Evolutionary conservation across 2,888 invertebrate species (phyloP).

Genomic region (Euspilapteryx auroguttella): DNA sequence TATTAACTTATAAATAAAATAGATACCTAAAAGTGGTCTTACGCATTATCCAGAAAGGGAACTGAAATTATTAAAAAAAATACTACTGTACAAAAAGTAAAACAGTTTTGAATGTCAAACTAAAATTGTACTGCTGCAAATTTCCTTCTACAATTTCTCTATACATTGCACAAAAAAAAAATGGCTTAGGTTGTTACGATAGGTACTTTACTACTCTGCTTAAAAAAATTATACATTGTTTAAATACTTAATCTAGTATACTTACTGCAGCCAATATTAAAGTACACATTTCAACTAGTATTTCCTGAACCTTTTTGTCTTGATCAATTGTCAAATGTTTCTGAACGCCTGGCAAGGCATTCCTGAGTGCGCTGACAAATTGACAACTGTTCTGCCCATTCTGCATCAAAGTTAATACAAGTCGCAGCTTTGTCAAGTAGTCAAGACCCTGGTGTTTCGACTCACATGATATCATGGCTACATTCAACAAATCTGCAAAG

Average conservation of each 20-base stretch:
- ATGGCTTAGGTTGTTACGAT: no score
- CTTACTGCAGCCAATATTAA: constrained; percentile 32
- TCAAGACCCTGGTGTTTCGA: constrained; percentile 26
- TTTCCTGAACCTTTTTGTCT: constrained; percentile 42
- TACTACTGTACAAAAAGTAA: no score
- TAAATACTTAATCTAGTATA: constrained; percentile 5
- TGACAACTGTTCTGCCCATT: constrained; percentile 39
- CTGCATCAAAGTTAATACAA: constrained; percentile 39
- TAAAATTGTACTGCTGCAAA: no score
- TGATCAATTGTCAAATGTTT: constrained; percentile 20
- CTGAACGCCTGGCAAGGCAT: constrained; percentile 24
- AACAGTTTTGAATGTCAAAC: no score
- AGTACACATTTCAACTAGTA: constrained; percentile 29
- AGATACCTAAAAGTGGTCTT: no score
- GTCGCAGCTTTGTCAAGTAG: constrained; percentile 34
- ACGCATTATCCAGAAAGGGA: no score
- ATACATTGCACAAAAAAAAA: no score
- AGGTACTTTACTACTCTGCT: neutral
- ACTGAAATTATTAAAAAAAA: no score
- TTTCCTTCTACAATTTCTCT: no score
- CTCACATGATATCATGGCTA: constrained; percentile 22
- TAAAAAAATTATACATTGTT: constrained; percentile 2
- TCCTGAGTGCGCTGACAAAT: constrained; percentile 27
- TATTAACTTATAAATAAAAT: no score
- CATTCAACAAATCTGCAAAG: constrained; percentile 35